Conservation (phyloP, 2,797 vertebrate genomes). For the Pangasius mekongensis region DNA sequence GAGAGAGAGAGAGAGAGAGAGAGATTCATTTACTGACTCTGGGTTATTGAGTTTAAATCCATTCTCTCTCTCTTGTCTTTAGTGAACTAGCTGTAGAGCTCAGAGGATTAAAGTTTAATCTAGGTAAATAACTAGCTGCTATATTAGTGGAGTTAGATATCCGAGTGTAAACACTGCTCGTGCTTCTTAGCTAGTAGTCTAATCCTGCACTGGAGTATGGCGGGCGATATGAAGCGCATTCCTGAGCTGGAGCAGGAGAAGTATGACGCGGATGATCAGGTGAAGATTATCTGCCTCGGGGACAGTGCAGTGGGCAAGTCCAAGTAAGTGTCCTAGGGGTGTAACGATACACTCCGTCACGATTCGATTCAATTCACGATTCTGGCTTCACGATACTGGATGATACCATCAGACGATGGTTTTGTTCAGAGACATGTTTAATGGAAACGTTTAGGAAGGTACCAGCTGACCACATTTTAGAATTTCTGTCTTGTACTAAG, state of each 20-base stretch:
- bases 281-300: slow-evolving; percentile 94
- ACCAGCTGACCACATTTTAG: too few relatives aligned
- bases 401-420: too few relatives aligned
- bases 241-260: slow-evolving; percentile 81
- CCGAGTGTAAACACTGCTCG: neutral
- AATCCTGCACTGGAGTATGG: slow-evolving; percentile 62
- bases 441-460: too few relatives aligned
- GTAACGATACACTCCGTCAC: too few relatives aligned
- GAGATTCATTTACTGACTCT: neutral
- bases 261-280: slow-evolving; percentile 82
- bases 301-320: slow-evolving; percentile 96
- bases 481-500: too few relatives aligned
- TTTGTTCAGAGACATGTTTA: too few relatives aligned
- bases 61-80: neutral
- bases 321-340: slow-evolving; percentile 76
- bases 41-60: neutral
- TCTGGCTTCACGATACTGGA: neutral
- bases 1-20: neutral
- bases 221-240: slow-evolving; percentile 65
- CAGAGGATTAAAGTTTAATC: neutral
- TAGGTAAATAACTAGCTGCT: neutral
- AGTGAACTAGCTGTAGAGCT: neutral
- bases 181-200: neutral
- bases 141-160: neutral
- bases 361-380: neutral